Conservation (phyloP, 2,888 invertebrate genomes). For the Scelioninae gen. 1 region DNA sequence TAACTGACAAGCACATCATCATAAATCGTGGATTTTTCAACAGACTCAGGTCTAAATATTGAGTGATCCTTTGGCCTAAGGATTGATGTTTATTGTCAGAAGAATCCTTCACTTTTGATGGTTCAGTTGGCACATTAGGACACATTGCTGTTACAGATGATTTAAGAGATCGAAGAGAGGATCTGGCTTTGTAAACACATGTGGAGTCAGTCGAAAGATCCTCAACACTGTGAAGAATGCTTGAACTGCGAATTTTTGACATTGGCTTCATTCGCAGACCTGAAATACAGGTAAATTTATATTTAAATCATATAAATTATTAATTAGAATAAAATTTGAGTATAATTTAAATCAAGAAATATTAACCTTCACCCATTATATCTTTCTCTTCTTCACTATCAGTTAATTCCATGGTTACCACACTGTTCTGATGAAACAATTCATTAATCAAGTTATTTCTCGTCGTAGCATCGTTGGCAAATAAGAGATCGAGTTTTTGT, state of each 20-base stretch:
- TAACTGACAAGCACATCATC: conserved; percentile 89
- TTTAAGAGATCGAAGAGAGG: conserved; percentile 80
- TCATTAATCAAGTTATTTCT: conserved; percentile 83
- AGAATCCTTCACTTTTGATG: conserved; percentile 64
- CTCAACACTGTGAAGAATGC: conserved; percentile 90
- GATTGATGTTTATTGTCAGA: conserved; percentile 72
- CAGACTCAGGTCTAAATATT: conserved; percentile 89
- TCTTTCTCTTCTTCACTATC: conserved; percentile 86
- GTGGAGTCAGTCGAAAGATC: conserved; percentile 91
- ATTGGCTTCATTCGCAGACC: conserved; percentile 86
- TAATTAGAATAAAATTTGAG: no score
- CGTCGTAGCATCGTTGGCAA: conserved; percentile 80
- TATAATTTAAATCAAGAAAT: no score
- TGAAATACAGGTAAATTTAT: conserved; percentile 15
- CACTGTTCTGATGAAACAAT: conserved; percentile 81
- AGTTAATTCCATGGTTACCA: conserved; percentile 80
- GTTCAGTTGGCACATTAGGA: conserved; percentile 69
- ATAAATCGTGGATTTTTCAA: conserved; percentile 89
- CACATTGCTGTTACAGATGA: conserved; percentile 77
- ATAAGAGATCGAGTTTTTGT: conserved; percentile 82
- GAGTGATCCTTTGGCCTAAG: conserved; percentile 81
- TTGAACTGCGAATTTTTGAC: conserved; percentile 89
- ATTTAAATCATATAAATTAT: no score
- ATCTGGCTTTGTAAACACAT: conserved; percentile 89
- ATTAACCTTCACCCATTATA: conserved; percentile 85